Evolutionary conservation across 2,113 vertebrate genomes (phyloP), one percentile per base, ranked within the genome.

Genomic region (Corvus hawaiiensis): DNA sequence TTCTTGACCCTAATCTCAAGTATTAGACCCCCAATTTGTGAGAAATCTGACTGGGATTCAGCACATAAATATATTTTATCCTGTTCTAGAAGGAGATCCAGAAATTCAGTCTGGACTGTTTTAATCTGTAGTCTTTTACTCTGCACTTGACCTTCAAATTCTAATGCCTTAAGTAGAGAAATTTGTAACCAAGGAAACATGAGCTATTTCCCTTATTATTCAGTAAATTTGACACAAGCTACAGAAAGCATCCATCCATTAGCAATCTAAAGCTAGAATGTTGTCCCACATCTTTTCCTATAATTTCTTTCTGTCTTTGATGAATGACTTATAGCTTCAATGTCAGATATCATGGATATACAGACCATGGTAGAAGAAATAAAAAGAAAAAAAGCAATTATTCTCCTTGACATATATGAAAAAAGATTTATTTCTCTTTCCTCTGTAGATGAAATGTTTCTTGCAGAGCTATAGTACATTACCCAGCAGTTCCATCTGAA

Each of bases 121-220:
- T 64, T 64, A 78, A 89, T 37, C 24, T 63, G 37, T 43, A 61
- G 62, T 13, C 12, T 92, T 92, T 75, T 61, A 82, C 8, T 52
- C 62, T 79, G 43, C 46, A 59, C 23, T 92, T 76, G 49, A 75
- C 58, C 87, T 97, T 91, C 61, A 84, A 72, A 91, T 93, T 84
- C 77, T 87, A 89, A 63, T 74, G 64, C 54, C 48, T 89, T 67
- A 90, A 94, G 39, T 6, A 89, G 24, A 67, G 63, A 86, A 76
- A 92, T 79, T 89, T 95, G 91, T 93, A 95, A 94, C 80, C 93
- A 94, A 92, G 84, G 87, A 96, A 93, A 95, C 87, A 54, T 41
- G 44, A 52, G 43, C 24, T 79, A 76, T 89, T 93, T 94, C 49
- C 79, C 32, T 68, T 91, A 61, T 68, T 94, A 82, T 89, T 79